Conservation (phyloP, 2,113 vertebrate species). For the Kryptolebias marmoratus region DNA sequence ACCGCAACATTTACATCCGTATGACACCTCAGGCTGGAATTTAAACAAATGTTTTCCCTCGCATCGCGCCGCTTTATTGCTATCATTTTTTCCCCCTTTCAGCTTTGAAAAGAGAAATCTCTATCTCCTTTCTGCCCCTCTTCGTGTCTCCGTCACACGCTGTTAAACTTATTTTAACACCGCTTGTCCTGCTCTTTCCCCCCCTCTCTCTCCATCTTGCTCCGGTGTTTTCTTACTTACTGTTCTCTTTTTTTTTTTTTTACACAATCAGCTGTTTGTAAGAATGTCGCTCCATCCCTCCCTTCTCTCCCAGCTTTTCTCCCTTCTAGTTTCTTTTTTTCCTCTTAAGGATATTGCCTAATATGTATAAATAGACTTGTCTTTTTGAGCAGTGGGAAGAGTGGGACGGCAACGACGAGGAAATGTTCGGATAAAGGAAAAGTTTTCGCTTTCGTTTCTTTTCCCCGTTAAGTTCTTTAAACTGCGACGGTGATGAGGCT, state of each 20-base stretch:
- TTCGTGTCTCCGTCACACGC: conserved; percentile 45
- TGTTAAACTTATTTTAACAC: conserved; percentile 62
- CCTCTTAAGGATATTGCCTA: conserved; percentile 77
- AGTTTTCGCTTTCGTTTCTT: not conserved
- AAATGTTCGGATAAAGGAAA: not conserved
- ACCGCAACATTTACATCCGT: conserved; percentile 70
- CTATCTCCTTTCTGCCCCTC: conserved; percentile 7
- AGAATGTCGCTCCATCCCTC: conserved; percentile 58
- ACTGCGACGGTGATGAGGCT: too few relatives aligned
- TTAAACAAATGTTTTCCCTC: conserved; percentile 68
- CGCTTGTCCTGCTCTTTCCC: conserved; percentile 15
- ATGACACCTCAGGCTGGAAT: conserved; percentile 65
- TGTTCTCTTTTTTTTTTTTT: conserved; percentile 50
- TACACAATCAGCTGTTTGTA: conserved; percentile 77
- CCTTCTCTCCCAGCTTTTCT: conserved; percentile 22
- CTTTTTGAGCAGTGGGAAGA: conserved; percentile 69
- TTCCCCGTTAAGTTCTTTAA: too few relatives aligned
- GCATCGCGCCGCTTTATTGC: conserved; percentile 35
- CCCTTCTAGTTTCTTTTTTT: conserved; percentile 19
- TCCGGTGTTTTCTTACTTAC: conserved; percentile 64
- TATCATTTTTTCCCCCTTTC: not conserved
- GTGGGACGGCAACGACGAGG: conserved; percentile 3
- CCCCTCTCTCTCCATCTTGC: not conserved
- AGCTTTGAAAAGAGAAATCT: conserved; percentile 36
- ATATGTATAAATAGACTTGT: conserved; percentile 75